A percentile compares a stretch with the other conserved stretches of the same genome.
phyloP scores from a whole-genome alignment of 1,140 invertebrate genomes.

The Pectinophora gossypiella region DNA sequence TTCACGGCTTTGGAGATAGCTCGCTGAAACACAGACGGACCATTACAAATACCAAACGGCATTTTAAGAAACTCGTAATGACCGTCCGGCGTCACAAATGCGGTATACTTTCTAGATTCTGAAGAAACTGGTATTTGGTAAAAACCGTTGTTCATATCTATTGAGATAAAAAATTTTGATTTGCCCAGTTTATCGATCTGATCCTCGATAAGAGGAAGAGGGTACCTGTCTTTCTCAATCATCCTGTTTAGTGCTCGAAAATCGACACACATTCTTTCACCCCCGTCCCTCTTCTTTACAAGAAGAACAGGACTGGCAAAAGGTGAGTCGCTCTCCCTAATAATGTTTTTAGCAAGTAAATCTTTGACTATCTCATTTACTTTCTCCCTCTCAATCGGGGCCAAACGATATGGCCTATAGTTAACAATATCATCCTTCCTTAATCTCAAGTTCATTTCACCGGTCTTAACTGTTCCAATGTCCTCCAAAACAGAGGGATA shows the following conservation, averaged over 20 bases:
- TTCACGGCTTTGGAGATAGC: too few relatives aligned
- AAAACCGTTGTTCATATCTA: slow-evolving; percentile 10
- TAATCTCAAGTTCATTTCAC: slow-evolving; percentile 4
- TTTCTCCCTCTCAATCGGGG: slow-evolving; percentile 9
- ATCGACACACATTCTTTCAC: slow-evolving; percentile 14
- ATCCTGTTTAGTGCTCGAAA: slow-evolving; percentile 7
- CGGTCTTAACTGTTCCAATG: slow-evolving; percentile 1
- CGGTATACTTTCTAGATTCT: too few relatives aligned
- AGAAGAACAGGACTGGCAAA: slow-evolving; percentile 16
- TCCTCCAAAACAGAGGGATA: slow-evolving; percentile 1
- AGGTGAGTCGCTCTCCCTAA: slow-evolving; percentile 34
- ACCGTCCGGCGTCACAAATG: too few relatives aligned
- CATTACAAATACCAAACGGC: too few relatives aligned
- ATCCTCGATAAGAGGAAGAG: too few relatives aligned
- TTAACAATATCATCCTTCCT: not conserved
- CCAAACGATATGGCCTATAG: slow-evolving; percentile 7
- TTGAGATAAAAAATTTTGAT: slow-evolving; percentile 5
- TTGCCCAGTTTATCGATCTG: too few relatives aligned
- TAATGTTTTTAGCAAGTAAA: slow-evolving; percentile 35
- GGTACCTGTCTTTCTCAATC: slow-evolving; percentile 6
- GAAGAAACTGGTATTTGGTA: too few relatives aligned
- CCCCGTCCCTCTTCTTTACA: slow-evolving; percentile 21
- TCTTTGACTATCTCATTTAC: slow-evolving; percentile 36
- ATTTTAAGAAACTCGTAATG: too few relatives aligned
- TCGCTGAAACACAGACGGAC: too few relatives aligned